These are phyloP conservation scores for Thymelicus sylvestris DNA, from an alignment of 2,888 invertebrate genomes.

Conservation along the genomic window DNA sequence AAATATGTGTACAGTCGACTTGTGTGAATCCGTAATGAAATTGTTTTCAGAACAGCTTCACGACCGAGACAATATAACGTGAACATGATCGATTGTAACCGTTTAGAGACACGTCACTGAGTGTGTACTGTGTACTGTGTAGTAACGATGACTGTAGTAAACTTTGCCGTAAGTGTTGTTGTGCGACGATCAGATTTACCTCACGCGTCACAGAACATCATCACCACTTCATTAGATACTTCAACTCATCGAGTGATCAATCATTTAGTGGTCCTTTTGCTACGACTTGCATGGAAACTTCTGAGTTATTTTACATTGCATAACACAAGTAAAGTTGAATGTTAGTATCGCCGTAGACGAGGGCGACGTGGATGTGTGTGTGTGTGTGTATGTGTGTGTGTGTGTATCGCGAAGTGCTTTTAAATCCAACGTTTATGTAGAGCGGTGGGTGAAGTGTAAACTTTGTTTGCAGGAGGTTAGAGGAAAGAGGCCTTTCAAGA, in stretches of 20 bases:
- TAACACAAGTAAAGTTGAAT: conserved; percentile 17
- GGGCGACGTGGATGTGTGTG: conserved; percentile 20
- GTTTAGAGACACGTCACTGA: conserved; percentile 25
- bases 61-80: conserved; percentile 18
- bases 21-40: conserved; percentile 11
- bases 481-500: conserved; percentile 98
- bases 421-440: conserved; percentile 16
- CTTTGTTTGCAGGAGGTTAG: conserved; percentile 91
- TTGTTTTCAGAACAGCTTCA: conserved; percentile 33
- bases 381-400: conserved; percentile 12
- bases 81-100: conserved; percentile 27
- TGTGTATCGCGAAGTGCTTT: conserved; percentile 30
- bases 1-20: conserved; percentile 13
- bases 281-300: conserved; percentile 29
- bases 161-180: conserved; percentile 31
- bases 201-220: conserved; percentile 22
- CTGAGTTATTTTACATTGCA: conserved; percentile 26
- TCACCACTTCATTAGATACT: conserved; percentile 37
- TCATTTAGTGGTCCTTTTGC: conserved; percentile 33
- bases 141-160: conserved; percentile 35
- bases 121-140: too few species aligned
- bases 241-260: conserved; percentile 35
- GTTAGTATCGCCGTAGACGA: conserved; percentile 30
- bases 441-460: conserved; percentile 27
- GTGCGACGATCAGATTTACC: conserved; percentile 8